Evolutionary conservation across 2,888 invertebrate genomes (phyloP).

Genomic region (Parnassius mnemosyne): DNA sequence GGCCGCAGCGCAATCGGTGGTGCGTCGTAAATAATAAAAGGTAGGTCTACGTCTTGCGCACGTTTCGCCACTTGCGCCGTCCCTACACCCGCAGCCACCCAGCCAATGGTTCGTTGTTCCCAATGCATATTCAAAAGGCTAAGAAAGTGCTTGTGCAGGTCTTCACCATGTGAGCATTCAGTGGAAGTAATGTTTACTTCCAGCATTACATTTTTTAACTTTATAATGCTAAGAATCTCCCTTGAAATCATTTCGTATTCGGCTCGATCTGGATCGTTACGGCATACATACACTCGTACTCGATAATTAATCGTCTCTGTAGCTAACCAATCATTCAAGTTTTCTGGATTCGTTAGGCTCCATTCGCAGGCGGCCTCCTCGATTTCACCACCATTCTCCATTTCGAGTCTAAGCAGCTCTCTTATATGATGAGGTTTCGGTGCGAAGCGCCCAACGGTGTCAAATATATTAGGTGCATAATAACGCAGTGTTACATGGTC

Average conservation of each 20-base stretch:
- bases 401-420: conserved; percentile 8
- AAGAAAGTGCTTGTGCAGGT: not conserved
- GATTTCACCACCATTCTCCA: not conserved
- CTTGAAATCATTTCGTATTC: conserved; percentile 17
- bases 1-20: conserved; percentile 29
- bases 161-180: conserved; percentile 2
- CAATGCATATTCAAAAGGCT: not conserved
- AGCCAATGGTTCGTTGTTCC: conserved; percentile 1
- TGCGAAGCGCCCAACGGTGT: not conserved
- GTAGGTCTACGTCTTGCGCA: conserved; percentile 2
- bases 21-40: conserved; percentile 31
- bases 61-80: not conserved
- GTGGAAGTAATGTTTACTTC: not conserved
- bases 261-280: conserved; percentile 25
- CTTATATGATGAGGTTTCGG: conserved; percentile 10
- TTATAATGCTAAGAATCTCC: not conserved
- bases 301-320: not conserved
- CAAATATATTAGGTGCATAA: conserved; percentile 23
- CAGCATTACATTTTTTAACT: not conserved
- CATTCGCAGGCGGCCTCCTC: conserved; percentile 35
- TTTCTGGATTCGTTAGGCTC: conserved; percentile 3
- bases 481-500: conserved; percentile 11
- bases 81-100: conserved; percentile 22
- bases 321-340: not conserved
- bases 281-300: conserved; percentile 31